phyloP scores from a whole-genome alignment of 2,888 invertebrate species.

The Watsonalla binaria region DNA sequence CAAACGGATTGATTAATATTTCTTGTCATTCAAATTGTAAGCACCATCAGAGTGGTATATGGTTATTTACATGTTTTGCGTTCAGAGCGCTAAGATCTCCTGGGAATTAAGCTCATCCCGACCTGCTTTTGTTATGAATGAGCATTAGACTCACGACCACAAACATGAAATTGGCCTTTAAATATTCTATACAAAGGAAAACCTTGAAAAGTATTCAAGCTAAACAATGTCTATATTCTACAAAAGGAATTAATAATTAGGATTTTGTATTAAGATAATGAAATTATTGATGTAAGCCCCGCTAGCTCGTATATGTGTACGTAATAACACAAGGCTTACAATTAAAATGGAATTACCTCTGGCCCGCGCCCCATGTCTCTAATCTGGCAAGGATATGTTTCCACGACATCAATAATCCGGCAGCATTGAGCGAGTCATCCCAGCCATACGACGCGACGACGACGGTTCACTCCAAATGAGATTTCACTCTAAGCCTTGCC shows the following conservation, averaged over 20 bases:
- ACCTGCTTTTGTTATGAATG: not conserved
- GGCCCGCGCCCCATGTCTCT: conserved; percentile 16
- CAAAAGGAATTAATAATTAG: too few species aligned
- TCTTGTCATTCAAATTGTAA: too few species aligned
- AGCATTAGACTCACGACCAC: not conserved
- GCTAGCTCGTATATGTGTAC: conserved; percentile 6
- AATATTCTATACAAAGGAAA: conserved; percentile 10
- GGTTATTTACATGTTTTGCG: not conserved
- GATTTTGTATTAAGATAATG: too few species aligned
- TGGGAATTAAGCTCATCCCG: not conserved
- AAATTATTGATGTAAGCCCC: too few species aligned
- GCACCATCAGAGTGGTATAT: too few species aligned
- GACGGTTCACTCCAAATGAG: conserved; percentile 23
- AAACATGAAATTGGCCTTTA: not conserved
- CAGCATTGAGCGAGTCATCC: conserved; percentile 20
- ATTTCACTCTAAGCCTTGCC: conserved; percentile 21
- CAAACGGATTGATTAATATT: not conserved
- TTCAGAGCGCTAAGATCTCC: not conserved
- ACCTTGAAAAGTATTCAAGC: not conserved
- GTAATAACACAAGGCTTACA: conserved; percentile 22
- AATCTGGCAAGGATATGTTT: conserved; percentile 26
- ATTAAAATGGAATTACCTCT: conserved; percentile 35
- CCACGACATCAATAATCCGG: conserved; percentile 34
- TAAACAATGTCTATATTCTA: too few species aligned
- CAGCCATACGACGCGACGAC: conserved; percentile 9